These are phyloP conservation scores for Hydrotaea cyrtoneurina DNA, from an alignment of 2,888 invertebrate species.

Conservation along the genomic window DNA sequence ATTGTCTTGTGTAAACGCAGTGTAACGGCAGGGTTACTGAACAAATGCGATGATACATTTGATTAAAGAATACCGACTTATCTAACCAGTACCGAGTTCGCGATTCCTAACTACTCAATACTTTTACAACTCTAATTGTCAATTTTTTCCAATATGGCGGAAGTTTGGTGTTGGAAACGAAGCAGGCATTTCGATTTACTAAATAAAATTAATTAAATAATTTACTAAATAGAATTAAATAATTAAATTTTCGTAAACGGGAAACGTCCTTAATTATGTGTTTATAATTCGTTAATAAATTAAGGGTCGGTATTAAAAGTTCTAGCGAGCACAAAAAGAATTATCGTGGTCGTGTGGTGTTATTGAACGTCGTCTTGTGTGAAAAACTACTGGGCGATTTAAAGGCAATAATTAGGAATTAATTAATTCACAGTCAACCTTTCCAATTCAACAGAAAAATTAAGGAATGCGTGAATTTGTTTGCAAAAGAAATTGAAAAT, in stretches of 20 bases:
- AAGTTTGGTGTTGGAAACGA: slow-evolving; percentile 63
- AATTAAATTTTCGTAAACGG: no score
- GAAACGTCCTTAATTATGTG: no score
- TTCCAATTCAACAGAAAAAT: slow-evolving; percentile 12
- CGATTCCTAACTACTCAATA: neutral
- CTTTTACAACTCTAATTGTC: neutral
- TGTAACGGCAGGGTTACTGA: no score
- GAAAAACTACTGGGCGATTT: neutral
- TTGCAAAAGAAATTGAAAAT: slow-evolving; percentile 59
- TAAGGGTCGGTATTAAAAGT: neutral
- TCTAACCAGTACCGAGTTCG: neutral
- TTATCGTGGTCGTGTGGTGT: slow-evolving; percentile 47
- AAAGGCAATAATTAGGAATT: neutral
- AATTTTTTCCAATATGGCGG: slow-evolving; percentile 64
- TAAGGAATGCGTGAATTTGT: slow-evolving; percentile 67
- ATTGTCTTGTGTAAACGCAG: no score
- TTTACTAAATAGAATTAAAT: no score
- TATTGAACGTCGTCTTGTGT: slow-evolving; percentile 19
- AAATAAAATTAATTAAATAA: no score
- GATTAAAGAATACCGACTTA: no score
- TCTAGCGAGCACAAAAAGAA: slow-evolving; percentile 46
- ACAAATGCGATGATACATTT: no score
- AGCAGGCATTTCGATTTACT: no score
- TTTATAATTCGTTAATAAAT: no score
- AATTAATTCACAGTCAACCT: neutral